These are phyloP conservation scores for Callionymus lyra DNA, from an alignment of 2,113 vertebrate species.

Conservation along the genomic window DNA sequence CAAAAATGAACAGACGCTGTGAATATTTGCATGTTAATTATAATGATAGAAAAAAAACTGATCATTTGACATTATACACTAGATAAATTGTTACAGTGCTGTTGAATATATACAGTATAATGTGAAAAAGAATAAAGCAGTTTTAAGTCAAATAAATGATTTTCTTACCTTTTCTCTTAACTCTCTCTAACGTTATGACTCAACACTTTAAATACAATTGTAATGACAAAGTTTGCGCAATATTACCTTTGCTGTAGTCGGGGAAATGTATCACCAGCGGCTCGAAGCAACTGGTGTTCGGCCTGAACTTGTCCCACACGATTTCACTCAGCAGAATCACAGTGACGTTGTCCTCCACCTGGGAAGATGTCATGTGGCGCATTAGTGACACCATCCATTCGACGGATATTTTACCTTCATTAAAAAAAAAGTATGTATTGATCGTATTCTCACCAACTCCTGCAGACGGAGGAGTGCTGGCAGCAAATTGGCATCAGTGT, in stretches of 20 bases:
- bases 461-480: conserved; percentile 89
- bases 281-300: conserved; percentile 83
- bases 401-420: not conserved
- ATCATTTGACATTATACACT: too few relatives aligned
- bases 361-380: not conserved
- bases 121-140: too few relatives aligned
- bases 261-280: conserved; percentile 86
- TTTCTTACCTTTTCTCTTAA: too few relatives aligned
- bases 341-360: conserved; percentile 85
- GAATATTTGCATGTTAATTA: too few relatives aligned
- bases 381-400: not conserved
- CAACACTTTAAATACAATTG: too few relatives aligned
- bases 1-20: too few relatives aligned
- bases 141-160: too few relatives aligned
- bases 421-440: not conserved
- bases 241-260: conserved; percentile 92
- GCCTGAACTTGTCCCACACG: conserved; percentile 90
- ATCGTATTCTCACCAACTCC: conserved; percentile 76
- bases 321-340: conserved; percentile 90
- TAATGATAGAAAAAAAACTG: too few relatives aligned
- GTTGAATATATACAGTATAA: too few relatives aligned
- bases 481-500: conserved; percentile 84
- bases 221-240: not conserved
- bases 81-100: too few relatives aligned
- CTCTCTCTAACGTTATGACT: too few relatives aligned